A percentile compares a stretch with the other conserved stretches of the same genome.
Conservation (phyloP, 2,888 invertebrate genomes). For the Drosophila merina region DNA sequence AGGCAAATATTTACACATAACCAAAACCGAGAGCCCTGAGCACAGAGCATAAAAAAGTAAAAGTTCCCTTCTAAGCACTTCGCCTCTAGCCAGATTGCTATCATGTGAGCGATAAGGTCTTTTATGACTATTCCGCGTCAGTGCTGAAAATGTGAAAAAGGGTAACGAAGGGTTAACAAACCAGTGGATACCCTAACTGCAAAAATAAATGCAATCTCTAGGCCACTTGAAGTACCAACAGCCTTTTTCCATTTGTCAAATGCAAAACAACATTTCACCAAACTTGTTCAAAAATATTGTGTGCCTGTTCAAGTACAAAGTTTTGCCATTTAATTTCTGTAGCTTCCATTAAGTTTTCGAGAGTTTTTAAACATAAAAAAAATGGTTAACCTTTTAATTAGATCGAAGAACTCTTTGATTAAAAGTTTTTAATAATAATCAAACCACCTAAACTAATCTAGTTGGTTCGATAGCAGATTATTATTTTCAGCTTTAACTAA, state of each 20-base stretch:
- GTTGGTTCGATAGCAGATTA: no score
- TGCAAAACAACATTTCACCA: not conserved
- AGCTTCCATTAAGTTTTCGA: not conserved
- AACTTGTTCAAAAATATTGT: not conserved
- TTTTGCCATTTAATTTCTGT: not conserved
- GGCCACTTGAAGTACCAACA: not conserved
- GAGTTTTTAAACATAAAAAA: not conserved
- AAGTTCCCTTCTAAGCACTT: constrained; percentile 17
- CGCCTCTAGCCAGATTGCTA: constrained; percentile 49
- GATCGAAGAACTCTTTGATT: not conserved
- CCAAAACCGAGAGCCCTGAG: not conserved
- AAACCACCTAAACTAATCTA: no score
- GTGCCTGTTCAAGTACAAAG: not conserved
- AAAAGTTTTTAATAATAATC: not conserved
- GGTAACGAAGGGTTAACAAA: not conserved
- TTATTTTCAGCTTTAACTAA: no score
- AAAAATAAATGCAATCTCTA: not conserved
- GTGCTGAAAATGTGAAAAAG: constrained; percentile 3
- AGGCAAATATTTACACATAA: constrained; percentile 26
- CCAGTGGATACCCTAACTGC: constrained; percentile 8
- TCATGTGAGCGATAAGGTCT: constrained; percentile 62
- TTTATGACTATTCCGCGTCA: constrained; percentile 42
- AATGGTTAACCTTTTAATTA: not conserved
- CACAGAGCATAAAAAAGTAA: constrained; percentile 31
- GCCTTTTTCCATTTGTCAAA: not conserved